These are phyloP conservation scores for Odontomyia ornata DNA, from an alignment of 2,888 invertebrate species.

Conservation along the genomic window DNA sequence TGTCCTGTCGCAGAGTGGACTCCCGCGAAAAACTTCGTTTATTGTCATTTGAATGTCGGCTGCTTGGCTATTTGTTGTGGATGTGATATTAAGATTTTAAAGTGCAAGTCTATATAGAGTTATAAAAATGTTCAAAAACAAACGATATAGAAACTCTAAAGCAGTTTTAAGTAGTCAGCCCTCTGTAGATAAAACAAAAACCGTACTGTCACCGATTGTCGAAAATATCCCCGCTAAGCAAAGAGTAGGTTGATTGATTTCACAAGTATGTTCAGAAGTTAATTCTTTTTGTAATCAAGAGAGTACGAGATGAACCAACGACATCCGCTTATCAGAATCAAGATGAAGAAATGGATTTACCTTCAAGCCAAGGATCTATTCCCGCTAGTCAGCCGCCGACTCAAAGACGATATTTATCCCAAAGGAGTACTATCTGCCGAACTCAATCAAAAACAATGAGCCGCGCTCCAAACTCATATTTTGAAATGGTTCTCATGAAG, in stretches of 20 bases:
- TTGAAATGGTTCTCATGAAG: constrained; percentile 59
- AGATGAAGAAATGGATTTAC: constrained; percentile 50
- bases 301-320: neutral
- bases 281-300: neutral
- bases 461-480: constrained; percentile 60
- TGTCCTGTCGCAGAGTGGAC: neutral
- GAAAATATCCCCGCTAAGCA: constrained; percentile 16
- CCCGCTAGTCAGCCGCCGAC: constrained; percentile 62
- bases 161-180: neutral
- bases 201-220: constrained; percentile 16
- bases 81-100: too few relatives aligned
- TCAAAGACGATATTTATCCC: constrained; percentile 61
- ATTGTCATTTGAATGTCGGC: neutral
- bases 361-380: constrained; percentile 58
- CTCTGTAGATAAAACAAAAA: neutral
- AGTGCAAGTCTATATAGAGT: too few relatives aligned
- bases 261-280: neutral
- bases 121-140: constrained; percentile 41
- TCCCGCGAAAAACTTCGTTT: constrained; percentile 3
- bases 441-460: constrained; percentile 57
- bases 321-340: neutral
- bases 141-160: constrained; percentile 9
- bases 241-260: constrained; percentile 1
- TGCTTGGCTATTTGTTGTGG: too few relatives aligned
- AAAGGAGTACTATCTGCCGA: constrained; percentile 58